phyloP scores from a whole-genome alignment of 53 echinoderm and acorn worm species.

The Apostichopus leukothele region DNA sequence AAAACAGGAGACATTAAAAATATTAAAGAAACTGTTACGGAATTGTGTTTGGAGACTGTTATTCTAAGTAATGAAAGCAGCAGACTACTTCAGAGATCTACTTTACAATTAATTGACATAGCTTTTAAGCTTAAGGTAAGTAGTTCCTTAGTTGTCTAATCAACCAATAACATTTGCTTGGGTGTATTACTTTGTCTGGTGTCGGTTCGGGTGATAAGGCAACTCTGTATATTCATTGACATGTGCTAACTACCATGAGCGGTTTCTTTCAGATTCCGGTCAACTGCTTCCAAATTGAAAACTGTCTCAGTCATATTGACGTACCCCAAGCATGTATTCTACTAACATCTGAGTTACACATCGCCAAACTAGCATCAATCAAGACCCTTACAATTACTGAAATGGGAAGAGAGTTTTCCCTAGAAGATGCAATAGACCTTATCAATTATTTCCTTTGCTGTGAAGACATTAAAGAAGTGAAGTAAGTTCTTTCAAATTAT shows the following conservation, averaged over 20 bases:
- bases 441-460: neutral
- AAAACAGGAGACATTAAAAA: neutral
- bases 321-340: neutral
- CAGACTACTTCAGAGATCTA: slow-evolving; percentile 4
- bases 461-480: neutral
- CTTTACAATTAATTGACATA: neutral
- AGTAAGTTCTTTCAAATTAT: neutral
- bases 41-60: neutral
- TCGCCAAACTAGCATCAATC: neutral
- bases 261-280: neutral
- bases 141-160: too few relatives aligned
- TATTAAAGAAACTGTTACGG: neutral
- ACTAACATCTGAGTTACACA: neutral
- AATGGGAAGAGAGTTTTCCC: neutral
- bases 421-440: neutral
- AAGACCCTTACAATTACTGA: neutral
- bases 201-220: neutral
- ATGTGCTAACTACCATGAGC: too few relatives aligned
- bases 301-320: neutral
- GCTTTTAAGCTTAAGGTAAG: neutral
- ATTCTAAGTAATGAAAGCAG: neutral
- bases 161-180: too few relatives aligned
- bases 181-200: too few relatives aligned
- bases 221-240: neutral
- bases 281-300: neutral